phyloP scores from a whole-genome alignment of 2,888 invertebrate species.

The Trissonchulus latispiculum region DNA sequence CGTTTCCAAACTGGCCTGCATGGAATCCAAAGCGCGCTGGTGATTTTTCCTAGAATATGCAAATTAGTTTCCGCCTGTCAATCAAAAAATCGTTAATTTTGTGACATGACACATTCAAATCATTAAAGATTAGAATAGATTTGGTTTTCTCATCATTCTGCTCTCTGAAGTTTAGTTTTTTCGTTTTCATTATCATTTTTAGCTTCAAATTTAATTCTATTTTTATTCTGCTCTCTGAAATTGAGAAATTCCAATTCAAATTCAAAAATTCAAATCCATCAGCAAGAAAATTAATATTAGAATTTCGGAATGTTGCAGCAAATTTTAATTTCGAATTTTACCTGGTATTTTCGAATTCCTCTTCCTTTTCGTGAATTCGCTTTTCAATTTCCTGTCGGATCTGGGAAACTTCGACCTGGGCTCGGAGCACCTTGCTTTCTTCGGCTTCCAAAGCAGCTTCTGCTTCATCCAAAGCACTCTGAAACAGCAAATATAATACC shows the following conservation, averaged over 20 bases:
- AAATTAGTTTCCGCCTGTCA: no score
- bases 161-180: no score
- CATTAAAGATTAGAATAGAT: no score
- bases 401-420: constrained; percentile 92
- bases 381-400: constrained; percentile 99
- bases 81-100: no score
- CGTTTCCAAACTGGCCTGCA: constrained; percentile 97
- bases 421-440: constrained; percentile 80
- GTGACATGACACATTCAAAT: no score
- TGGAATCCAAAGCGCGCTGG: constrained; percentile 97
- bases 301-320: no score
- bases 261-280: neutral
- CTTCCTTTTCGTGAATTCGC: constrained; percentile 98
- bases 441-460: constrained; percentile 97
- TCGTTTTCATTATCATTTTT: no score
- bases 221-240: no score
- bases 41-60: constrained; percentile 79
- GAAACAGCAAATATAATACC: constrained; percentile 3
- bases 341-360: constrained; percentile 95
- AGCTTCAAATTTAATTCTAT: no score
- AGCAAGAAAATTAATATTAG: no score
- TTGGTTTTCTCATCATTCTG: no score
- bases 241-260: no score
- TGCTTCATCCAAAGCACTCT: constrained; percentile 80
- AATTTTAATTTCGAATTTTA: neutral